Base-by-base conservation (phyloP, 2,888 invertebrate genomes). In the Eupithecia dodoneata region DNA sequence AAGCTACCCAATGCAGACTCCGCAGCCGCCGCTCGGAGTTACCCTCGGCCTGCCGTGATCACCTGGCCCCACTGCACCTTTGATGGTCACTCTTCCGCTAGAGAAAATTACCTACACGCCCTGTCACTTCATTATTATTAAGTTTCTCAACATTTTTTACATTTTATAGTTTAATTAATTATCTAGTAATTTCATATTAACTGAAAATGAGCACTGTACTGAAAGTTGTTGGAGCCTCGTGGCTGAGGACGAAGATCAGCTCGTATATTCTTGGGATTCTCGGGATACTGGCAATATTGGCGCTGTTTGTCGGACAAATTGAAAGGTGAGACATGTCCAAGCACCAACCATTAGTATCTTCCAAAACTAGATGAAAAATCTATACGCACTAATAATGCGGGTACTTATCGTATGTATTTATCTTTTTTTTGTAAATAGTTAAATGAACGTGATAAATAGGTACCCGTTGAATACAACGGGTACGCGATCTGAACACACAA, bases 161-260 rank as follows among this genome's bases (percentile, higher is more conserved):
- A 95, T 95, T 83, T 94, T 92, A 94, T 95, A 95, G 91, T 88
- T 85, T 83, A 86, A 83, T 85, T 81, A 83, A 83, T 84, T 74
- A 82, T 87, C 79, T 79, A 83, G 75, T 77, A 76, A 80, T 82
- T 75, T 75, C 77, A 74, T 77, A 81, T 71, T 81, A 75, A 80
- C 30, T 30, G 73, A 90, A 87, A 88, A 94, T 94, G 94, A 92
- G 88, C 85, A 96, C 96, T 90, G 97, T 97, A 95, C 93, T 97
- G 90, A 97, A 97, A 95, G 97, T 97, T 81, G 97, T 97, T 79
- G 97, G 97, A 85, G 97, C 97, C 88, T 97, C 97, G 76, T 97
- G 97, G 97, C 95, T 97, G 85, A 97, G 97, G 90, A 97, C 97
- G 80, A 96, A 97, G 89, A 96, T 97, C 87, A 97, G 97, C 88